phyloP scores from a whole-genome alignment of 1,140 invertebrate genomes.

The Nephotettix cincticeps region DNA sequence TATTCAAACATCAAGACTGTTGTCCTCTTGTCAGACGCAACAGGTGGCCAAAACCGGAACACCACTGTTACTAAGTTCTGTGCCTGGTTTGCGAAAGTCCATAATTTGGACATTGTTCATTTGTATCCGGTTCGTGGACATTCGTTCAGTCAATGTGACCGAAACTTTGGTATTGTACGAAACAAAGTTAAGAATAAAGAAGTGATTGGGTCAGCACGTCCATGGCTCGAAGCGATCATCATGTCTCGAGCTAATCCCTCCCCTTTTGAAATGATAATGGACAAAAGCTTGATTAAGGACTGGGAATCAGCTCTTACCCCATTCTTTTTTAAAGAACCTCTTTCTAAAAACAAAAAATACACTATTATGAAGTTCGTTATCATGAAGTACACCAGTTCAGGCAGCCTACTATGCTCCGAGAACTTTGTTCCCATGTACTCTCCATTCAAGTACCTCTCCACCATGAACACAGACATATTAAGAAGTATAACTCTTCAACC shows the following conservation, averaged over 20 bases:
- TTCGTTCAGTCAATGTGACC: no score
- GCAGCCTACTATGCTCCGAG: slow-evolving; percentile 1
- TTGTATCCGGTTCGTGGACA: not conserved
- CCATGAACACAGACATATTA: not conserved
- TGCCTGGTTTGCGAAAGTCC: not conserved
- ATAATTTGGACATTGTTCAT: not conserved
- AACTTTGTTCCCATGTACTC: not conserved
- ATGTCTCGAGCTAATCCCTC: not conserved
- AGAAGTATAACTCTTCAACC: not conserved
- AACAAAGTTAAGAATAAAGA: not conserved
- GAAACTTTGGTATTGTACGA: not conserved
- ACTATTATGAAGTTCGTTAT: not conserved
- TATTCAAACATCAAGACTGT: not conserved
- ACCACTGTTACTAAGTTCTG: not conserved
- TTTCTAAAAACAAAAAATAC: not conserved
- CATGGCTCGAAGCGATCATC: not conserved
- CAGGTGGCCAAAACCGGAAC: not conserved
- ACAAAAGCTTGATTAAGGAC: not conserved
- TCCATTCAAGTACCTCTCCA: slow-evolving; percentile 3
- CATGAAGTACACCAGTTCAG: not conserved
- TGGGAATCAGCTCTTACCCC: not conserved
- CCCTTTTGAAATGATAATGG: not conserved
- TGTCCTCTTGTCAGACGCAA: not conserved
- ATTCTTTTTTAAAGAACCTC: not conserved
- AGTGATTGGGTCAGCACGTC: not conserved